Conservation (phyloP, 2,797 vertebrate species). For the Amblyopsis hoosieri region DNA sequence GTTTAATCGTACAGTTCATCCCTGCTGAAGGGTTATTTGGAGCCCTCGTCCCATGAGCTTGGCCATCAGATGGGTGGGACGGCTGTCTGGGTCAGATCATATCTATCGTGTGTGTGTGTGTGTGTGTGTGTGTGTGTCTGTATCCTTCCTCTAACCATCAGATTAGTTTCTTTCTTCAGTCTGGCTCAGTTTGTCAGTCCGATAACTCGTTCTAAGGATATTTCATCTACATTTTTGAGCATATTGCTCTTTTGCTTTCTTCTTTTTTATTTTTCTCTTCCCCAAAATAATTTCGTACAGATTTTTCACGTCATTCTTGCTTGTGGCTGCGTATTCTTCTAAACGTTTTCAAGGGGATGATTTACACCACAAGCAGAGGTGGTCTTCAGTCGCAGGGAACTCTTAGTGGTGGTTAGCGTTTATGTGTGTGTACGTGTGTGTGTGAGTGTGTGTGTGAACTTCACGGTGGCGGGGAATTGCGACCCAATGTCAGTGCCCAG, state of each 20-base stretch:
- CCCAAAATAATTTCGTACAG: no score
- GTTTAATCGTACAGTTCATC: conserved; percentile 11
- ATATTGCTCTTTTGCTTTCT: background rate
- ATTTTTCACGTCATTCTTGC: no score
- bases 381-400: background rate
- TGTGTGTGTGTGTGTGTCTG: conserved; percentile 16
- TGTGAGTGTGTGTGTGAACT: background rate
- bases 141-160: conserved; percentile 59
- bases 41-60: conserved; percentile 61
- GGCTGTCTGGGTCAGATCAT: conserved; percentile 58
- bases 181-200: background rate
- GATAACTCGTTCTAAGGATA: conserved; percentile 11
- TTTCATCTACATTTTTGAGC: conserved; percentile 1
- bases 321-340: background rate
- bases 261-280: no score
- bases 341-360: background rate
- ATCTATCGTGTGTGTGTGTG: conserved; percentile 49
- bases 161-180: conserved; percentile 32
- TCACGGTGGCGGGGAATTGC: conserved; percentile 69
- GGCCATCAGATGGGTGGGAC: conserved; percentile 78
- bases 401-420: conserved; percentile 1
- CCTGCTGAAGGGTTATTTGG: conserved; percentile 18
- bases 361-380: background rate
- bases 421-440: background rate
- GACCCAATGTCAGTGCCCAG: conserved; percentile 47